Conservation (phyloP, 2,113 vertebrate species). For the Rhinoderma darwinii region DNA sequence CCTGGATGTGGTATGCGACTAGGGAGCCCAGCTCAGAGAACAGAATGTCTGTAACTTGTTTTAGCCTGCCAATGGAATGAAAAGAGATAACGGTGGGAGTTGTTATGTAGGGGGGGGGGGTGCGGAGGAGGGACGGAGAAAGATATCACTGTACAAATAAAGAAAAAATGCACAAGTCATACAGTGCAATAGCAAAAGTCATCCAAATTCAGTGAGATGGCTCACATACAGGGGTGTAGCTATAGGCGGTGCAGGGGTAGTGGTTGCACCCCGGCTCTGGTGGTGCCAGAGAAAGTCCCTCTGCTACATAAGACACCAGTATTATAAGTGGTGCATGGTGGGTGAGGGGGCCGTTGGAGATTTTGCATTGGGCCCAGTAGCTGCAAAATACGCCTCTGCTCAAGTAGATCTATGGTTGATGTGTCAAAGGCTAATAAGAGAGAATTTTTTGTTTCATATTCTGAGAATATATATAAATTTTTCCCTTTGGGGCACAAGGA, state of each 20-base stretch:
- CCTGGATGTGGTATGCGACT: not conserved
- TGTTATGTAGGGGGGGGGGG: not conserved
- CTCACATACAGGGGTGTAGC: no score
- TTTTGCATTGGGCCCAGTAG: no score
- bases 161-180: not conserved
- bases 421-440: not conserved
- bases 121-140: not conserved
- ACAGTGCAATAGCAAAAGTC: no score
- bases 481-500: not conserved
- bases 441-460: no score
- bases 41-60: not conserved
- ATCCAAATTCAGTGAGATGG: not conserved
- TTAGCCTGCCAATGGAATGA: conserved; percentile 10
- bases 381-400: not conserved
- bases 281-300: not conserved
- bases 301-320: no score
- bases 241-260: no score
- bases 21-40: not conserved
- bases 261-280: not conserved
- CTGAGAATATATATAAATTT: no score
- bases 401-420: not conserved
- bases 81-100: not conserved
- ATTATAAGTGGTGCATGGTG: no score
- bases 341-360: no score
- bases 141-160: not conserved